Base-by-base conservation (phyloP, 2,797 vertebrate species). In the Phoebastria nigripes region DNA sequence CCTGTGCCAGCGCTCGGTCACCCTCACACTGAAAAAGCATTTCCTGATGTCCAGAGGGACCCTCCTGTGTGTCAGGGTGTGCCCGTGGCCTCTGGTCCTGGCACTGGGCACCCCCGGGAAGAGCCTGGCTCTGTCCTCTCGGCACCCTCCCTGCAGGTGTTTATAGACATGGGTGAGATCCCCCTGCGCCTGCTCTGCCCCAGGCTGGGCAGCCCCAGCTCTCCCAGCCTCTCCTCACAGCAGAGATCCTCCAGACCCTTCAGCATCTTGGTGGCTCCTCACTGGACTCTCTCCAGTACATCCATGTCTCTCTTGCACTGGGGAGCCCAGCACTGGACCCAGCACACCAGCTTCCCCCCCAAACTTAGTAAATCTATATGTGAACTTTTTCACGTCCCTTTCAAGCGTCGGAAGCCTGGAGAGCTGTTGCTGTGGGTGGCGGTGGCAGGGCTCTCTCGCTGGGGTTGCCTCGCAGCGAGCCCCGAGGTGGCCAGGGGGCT, bases 341-440 rank as follows among this genome's bases (percentile, higher is more conserved):
- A 51, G 37, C 5, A 3, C 37, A 37, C 37, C 37, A 37, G 46
- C 65, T 65, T n/a, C 44, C 33, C 46, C 24, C n/a, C 46, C 20
- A n/a, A 49, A 26, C 9, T 28, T 11, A 26, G 6, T 35, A 49
- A 35, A 67, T 15, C 65, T 20, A 3, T 26, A n/a, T 3, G 12
- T 13, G 12, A 67, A 14, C 17, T 35, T 20, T 20, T 20, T 11
- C 12, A 14, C 9, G 10, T 67, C 65, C 65, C n/a, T 67, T 35
- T 8, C 7, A 8, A 4, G 4, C 6, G 4, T 26, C 5, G 1
- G 22, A 18, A 47, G 44, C 33, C 33, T 3, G 8, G 65, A 35
- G 65, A 35, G 33, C 46, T 49, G 65, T 4, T 0, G 33, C 44
- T n/a, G 65, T 5, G 33, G 44, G 63, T 21, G 33, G 11, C 2